Percentiles rank a stretch among this genome's conserved stretches.
Conservation (phyloP, 2,888 invertebrate species). For the Drosophila nigritarsus region DNA sequence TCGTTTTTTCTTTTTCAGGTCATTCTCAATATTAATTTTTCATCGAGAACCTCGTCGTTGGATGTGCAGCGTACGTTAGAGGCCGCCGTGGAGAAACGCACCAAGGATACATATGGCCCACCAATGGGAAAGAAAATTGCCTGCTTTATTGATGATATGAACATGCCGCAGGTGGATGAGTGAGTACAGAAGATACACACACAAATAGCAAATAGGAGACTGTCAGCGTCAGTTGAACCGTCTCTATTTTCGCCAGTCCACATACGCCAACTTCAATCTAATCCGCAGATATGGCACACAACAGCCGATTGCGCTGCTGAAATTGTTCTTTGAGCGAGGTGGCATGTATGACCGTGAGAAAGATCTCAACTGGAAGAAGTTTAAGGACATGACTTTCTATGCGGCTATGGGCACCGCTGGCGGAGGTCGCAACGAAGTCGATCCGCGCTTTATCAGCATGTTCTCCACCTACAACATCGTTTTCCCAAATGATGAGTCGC, state of each 20-base stretch:
- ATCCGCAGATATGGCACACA: slow-evolving; percentile 92
- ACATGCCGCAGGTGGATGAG: slow-evolving; percentile 92
- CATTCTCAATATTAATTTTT: slow-evolving; percentile 94
- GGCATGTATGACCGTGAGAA: slow-evolving; percentile 96
- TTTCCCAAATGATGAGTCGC: slow-evolving; percentile 91
- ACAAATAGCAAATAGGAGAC: not conserved
- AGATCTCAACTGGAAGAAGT: slow-evolving; percentile 94
- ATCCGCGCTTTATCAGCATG: slow-evolving; percentile 95
- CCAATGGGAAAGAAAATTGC: slow-evolving; percentile 95
- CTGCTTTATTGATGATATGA: slow-evolving; percentile 97
- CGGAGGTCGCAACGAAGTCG: slow-evolving; percentile 95
- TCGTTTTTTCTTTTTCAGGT: slow-evolving; percentile 86
- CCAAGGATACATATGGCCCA: slow-evolving; percentile 95
- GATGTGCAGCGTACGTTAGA: slow-evolving; percentile 95
- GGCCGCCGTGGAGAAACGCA: slow-evolving; percentile 94
- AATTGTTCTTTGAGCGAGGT: slow-evolving; percentile 93
- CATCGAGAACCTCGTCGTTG: slow-evolving; percentile 95
- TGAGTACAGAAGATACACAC: slow-evolving; percentile 63
- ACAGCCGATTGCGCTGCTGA: slow-evolving; percentile 96
- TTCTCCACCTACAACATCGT: slow-evolving; percentile 95
- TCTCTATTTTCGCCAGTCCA: slow-evolving; percentile 16
- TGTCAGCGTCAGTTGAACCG: slow-evolving; percentile 21
- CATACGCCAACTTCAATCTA: not conserved
- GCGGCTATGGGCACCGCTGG: slow-evolving; percentile 95
- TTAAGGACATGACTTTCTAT: slow-evolving; percentile 91